These are phyloP conservation scores for Petroica traversi DNA, from an alignment of 2,113 vertebrate genomes.

Conservation along the genomic window DNA sequence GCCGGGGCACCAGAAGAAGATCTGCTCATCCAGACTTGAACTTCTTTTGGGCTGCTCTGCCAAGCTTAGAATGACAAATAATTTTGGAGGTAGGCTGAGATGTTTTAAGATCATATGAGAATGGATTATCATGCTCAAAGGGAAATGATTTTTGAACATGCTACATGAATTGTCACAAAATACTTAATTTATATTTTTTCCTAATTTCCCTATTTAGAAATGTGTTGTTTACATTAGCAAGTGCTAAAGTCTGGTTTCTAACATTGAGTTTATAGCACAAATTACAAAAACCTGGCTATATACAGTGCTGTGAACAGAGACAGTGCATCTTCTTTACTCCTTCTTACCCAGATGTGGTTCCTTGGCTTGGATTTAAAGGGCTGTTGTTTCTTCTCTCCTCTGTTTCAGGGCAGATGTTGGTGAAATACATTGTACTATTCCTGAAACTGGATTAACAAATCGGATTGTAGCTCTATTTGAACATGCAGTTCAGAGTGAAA, in stretches of 20 bases:
- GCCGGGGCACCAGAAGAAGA: not conserved
- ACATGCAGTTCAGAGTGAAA: slow-evolving; percentile 76
- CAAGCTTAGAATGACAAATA: not conserved
- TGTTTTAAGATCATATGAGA: not conserved
- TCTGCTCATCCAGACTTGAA: not conserved
- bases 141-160: not conserved
- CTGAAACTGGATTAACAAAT: slow-evolving; percentile 89
- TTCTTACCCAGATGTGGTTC: not conserved
- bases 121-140: not conserved
- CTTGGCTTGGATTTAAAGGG: not conserved
- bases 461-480: slow-evolving; percentile 90
- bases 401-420: slow-evolving; percentile 77
- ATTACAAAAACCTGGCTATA: not conserved
- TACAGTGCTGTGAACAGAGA: not conserved
- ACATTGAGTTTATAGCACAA: not conserved
- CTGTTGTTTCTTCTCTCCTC: not conserved
- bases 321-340: not conserved
- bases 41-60: not conserved
- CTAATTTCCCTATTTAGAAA: not conserved
- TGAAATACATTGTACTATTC: slow-evolving; percentile 79
- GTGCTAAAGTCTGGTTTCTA: not conserved
- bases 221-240: not conserved
- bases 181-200: not conserved
- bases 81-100: not conserved
- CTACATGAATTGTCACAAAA: not conserved